Evolutionary conservation across 1,140 invertebrate genomes (phyloP).

Genomic region (Dysdera silvatica): DNA sequence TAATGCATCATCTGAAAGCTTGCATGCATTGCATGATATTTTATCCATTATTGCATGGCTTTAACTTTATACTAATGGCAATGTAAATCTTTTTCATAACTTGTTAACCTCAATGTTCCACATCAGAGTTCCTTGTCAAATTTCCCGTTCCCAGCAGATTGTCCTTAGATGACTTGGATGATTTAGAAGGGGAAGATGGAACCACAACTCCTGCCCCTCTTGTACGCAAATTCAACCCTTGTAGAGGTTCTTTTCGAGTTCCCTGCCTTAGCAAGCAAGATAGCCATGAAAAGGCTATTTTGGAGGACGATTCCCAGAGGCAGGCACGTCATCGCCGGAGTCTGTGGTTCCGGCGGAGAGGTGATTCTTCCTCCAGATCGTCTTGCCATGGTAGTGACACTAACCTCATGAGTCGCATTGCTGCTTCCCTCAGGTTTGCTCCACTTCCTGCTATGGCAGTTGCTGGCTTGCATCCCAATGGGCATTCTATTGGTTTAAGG

Average conservation of each 20-base stretch:
- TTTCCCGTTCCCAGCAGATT: constrained; percentile 5
- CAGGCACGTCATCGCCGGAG: not conserved
- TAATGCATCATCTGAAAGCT: too few species aligned
- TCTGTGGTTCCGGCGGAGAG: too few species aligned
- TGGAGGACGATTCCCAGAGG: not conserved
- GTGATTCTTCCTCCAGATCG: too few species aligned
- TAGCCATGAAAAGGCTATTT: constrained; percentile 46
- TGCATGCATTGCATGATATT: too few species aligned
- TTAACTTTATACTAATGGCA: too few species aligned
- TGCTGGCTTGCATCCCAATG: constrained; percentile 48
- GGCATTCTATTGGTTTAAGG: not conserved
- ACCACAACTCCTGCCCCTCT: constrained; percentile 17
- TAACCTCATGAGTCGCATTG: constrained; percentile 19
- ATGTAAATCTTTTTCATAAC: too few species aligned
- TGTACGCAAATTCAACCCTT: not conserved
- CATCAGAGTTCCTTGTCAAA: too few species aligned
- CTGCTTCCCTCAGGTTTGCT: constrained; percentile 61
- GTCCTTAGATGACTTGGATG: constrained; percentile 22
- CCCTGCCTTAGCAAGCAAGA: constrained; percentile 46
- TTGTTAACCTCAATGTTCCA: too few species aligned
- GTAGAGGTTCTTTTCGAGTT: constrained; percentile 31
- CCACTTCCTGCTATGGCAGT: constrained; percentile 69
- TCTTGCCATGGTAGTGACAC: not conserved
- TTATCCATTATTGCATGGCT: too few species aligned
- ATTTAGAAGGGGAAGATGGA: not conserved